Evolutionary conservation across 2,888 invertebrate genomes (phyloP), one percentile per base, ranked within the genome.

Genomic region (Drepanosiphum platanoidis): DNA sequence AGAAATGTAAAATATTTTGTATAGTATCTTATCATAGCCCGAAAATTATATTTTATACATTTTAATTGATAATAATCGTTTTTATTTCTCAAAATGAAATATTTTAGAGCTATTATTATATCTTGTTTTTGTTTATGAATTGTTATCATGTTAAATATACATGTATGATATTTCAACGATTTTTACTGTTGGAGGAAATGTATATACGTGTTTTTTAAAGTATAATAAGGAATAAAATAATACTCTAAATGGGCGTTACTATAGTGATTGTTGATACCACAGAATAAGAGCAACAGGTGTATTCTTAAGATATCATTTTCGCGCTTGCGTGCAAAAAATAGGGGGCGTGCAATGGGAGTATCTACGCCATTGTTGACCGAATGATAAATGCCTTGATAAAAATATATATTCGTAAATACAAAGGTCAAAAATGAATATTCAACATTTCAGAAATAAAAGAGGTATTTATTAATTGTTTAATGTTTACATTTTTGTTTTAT

Each of bases 401-500:
- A 81, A 66, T 34, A 70, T 52, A 39, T 39, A 58, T 34, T 58
- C 34, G 36, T 52, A 13, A 52, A 70, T 70, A 80, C n/a, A n/a
- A 42, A 15, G 18, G 13, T 46, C 42, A n/a, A 32, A 52, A 68
- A 34, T 1, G 18, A 15, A 18, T 34, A 68, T 52, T 46, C 13
- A 46, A 68, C 13, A 32, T n/a, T 1, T 22, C 42, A 13, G 27
- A 18, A 39, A 13, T 15, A 75, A 87, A 89, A 88, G 88, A 27
- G 32, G 39, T 34, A 18, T 22, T 30, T 30, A 46, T n/a, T 27
- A 11, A 75, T 27, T 52, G n/a, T 39, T 61, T 18, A 52, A 52
- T 52, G 5, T 42, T 3, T 22, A 18, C 22, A 4, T 87, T 86
- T 79, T 86, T 86, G 86, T 88, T 87, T 90, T 89, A 9, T 91